Conservation (phyloP, 1,140 invertebrate genomes). For the Coptotermes formosanus region DNA sequence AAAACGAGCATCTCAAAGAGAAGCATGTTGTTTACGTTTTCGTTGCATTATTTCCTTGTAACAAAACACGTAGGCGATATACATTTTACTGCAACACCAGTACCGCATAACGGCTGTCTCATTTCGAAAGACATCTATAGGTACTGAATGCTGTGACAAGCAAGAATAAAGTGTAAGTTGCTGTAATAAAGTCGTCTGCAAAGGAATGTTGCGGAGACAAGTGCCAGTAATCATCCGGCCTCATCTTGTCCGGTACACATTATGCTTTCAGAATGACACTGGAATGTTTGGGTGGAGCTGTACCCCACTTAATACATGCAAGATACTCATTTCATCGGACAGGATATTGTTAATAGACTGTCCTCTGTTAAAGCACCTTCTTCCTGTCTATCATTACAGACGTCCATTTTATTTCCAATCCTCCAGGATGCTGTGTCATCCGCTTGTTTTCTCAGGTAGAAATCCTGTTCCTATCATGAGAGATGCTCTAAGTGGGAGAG, state of each 20-base stretch:
- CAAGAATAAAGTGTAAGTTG: neutral
- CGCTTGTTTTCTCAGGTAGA: slow-evolving; percentile 15
- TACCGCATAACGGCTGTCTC: no score
- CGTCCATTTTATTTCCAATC: neutral
- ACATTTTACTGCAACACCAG: no score
- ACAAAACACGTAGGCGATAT: no score
- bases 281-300: neutral
- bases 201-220: neutral
- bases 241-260: neutral
- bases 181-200: neutral
- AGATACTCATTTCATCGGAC: neutral
- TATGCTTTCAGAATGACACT: neutral
- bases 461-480: slow-evolving; percentile 3
- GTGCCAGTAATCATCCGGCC: neutral
- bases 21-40: no score
- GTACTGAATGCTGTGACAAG: neutral
- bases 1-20: no score
- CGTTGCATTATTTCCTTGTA: no score
- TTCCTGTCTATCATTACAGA: slow-evolving; percentile 13
- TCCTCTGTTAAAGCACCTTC: neutral
- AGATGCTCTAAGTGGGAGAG: neutral
- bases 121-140: neutral
- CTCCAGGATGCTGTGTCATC: neutral
- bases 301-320: neutral
- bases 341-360: neutral